Conservation (phyloP, 2,888 invertebrate species). For the Silvanus unidentatus region DNA sequence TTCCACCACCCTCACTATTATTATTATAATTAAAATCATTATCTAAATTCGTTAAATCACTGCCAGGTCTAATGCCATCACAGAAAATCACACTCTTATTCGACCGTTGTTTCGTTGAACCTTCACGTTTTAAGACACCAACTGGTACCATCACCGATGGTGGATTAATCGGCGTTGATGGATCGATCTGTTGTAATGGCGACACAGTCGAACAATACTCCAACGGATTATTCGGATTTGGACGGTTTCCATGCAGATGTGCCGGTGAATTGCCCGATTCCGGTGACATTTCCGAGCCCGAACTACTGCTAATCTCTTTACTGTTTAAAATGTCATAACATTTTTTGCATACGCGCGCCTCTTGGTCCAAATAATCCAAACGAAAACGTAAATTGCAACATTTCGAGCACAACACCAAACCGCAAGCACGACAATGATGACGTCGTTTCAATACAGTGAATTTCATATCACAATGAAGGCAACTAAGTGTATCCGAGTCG, state of each 20-base stretch:
- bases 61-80: constrained; percentile 82
- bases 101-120: constrained; percentile 49
- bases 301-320: constrained; percentile 16
- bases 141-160: constrained; percentile 80
- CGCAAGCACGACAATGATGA: constrained; percentile 85
- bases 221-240: constrained; percentile 81
- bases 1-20: constrained; percentile 1
- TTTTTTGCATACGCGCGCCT: constrained; percentile 70
- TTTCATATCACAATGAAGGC: constrained; percentile 75
- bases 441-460: constrained; percentile 77
- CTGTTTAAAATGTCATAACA: constrained; percentile 56
- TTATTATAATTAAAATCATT: constrained; percentile 48
- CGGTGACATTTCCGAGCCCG: constrained; percentile 33
- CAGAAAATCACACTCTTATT: constrained; percentile 81
- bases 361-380: constrained; percentile 68
- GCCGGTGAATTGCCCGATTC: constrained; percentile 30
- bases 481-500: constrained; percentile 71
- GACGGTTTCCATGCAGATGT: constrained; percentile 46
- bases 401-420: constrained; percentile 72
- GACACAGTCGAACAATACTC: constrained; percentile 82
- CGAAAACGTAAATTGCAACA: constrained; percentile 70
- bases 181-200: constrained; percentile 64
- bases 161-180: constrained; percentile 45
- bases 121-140: constrained; percentile 72
- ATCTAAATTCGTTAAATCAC: constrained; percentile 75